phyloP scores from a whole-genome alignment of 2,113 vertebrate genomes.

The Daboia siamensis region DNA sequence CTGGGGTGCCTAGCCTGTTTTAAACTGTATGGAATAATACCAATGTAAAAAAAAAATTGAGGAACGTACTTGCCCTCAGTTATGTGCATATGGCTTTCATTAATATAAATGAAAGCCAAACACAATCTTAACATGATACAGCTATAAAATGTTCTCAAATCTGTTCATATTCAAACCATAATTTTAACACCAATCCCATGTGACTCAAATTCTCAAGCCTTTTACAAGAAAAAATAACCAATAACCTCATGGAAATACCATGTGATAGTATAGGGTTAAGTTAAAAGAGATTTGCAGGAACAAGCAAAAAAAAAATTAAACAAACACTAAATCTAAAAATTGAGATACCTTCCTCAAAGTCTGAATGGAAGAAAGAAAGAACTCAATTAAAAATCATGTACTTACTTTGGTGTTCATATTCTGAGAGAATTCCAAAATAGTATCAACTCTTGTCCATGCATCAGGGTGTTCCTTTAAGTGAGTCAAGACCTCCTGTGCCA shows the following conservation, averaged over 20 bases:
- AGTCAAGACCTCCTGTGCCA: conserved; percentile 97
- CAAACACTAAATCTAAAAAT: conserved; percentile 64
- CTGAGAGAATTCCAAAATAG: conserved; percentile 98
- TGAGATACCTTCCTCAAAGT: conserved; percentile 87
- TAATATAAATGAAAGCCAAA: conserved; percentile 37
- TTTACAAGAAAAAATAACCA: conserved; percentile 35
- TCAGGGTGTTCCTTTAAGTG: conserved; percentile 98
- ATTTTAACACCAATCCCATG: conserved; percentile 53
- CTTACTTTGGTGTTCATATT: conserved; percentile 99
- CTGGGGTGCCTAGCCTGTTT: conserved; percentile 45
- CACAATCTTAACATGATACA: conserved; percentile 49
- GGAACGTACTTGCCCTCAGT: conserved; percentile 49
- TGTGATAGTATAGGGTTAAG: conserved; percentile 58
- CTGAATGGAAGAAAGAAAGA: conserved; percentile 73
- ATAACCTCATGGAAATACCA: conserved; percentile 43
- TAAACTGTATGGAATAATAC: conserved; percentile 47
- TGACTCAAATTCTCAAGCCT: conserved; percentile 52
- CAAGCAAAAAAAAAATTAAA: conserved; percentile 64
- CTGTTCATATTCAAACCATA: conserved; percentile 45
- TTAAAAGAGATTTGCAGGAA: conserved; percentile 60
- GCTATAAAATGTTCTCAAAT: conserved; percentile 54
- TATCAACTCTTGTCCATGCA: conserved; percentile 97
- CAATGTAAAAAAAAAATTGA: conserved; percentile 48
- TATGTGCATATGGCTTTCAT: conserved; percentile 10
- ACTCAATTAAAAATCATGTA: conserved; percentile 60